These are phyloP conservation scores for Pollenia labialis DNA, from an alignment of 2,888 invertebrate genomes.

Conservation along the genomic window DNA sequence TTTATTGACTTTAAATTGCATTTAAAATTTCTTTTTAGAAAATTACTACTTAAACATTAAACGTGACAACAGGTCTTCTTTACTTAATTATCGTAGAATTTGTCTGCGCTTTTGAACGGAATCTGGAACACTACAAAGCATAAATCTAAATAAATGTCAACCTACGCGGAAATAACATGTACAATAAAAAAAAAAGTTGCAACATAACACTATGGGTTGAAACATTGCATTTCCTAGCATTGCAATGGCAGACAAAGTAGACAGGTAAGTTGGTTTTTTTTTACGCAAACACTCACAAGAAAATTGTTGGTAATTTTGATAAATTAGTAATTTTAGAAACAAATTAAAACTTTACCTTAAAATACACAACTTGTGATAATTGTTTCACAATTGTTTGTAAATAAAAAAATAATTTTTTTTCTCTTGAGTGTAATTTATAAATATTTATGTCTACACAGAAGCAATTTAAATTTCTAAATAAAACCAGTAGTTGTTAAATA, in stretches of 20 bases:
- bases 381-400: too few species aligned
- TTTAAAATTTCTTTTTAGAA: background rate
- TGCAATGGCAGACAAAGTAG: slow-evolving; percentile 35
- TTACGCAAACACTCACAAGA: background rate
- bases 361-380: too few species aligned
- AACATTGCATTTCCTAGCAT: background rate
- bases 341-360: too few species aligned
- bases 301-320: background rate
- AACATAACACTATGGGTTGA: background rate
- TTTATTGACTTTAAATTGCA: background rate
- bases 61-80: slow-evolving; percentile 31
- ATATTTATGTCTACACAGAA: background rate
- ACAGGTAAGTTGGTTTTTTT: slow-evolving; percentile 1
- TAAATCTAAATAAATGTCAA: slow-evolving; percentile 74
- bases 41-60: background rate
- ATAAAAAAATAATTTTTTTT: background rate
- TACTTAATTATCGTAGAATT: background rate
- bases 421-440: slow-evolving; percentile 3
- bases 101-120: background rate
- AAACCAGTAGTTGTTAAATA: slow-evolving; percentile 50
- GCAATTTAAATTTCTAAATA: background rate
- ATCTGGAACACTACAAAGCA: slow-evolving; percentile 59
- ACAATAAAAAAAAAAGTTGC: slow-evolving; percentile 33
- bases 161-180: slow-evolving; percentile 66
- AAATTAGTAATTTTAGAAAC: background rate